Evolutionary conservation across 2,113 vertebrate genomes (phyloP), one percentile per base, ranked within the genome.

Genomic region (Danionella cerebrum): DNA sequence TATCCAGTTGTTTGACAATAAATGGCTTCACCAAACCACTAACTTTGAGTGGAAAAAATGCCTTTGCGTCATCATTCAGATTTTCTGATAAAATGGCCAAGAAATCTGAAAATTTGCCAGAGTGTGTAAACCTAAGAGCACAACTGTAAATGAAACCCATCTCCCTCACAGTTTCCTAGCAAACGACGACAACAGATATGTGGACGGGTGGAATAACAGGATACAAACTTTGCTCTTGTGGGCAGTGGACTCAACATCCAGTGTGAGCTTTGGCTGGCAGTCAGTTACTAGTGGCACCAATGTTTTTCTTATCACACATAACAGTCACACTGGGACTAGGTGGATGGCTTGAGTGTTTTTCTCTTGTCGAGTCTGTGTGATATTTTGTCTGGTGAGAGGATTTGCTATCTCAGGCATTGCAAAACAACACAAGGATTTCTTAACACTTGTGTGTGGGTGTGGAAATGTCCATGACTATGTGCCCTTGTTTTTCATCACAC

Each of bases 161-260:
- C 81, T 86, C 83, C 84, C 86, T 85, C 80, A 80, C 82, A 81
- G 83, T 83, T 87, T 89, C 86, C 85, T 85, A 84, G 81, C 69
- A 74, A 60, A 78, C 70, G 78, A 83, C 84, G 85, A 88, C 83
- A 85, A 83, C 77, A 74, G 50, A 75, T 1, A 79, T 75, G 84
- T 83, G 86, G 84, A 83, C 78, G 79, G 84, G 78, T 78, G 79
- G 80, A 84, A 88, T 84, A 88, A 88, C 85, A 88, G 85, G 85
- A 89, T 84, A 78, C 77, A 74, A 79, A 84, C 77, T 83, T 77
- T 75, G 75, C 70, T 80, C 75, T 67, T 72, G 78, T 71, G 72
- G 76, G 78, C 79, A 76, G 79, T 73, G 70, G 59, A 64, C 54
- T 50, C 35, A 12, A 52, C 39, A 41, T 65, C 42, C 39, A 53